Evolutionary conservation across 2,113 vertebrate species (phyloP), one percentile per base, ranked within the genome.

Genomic region (Indri indri): DNA sequence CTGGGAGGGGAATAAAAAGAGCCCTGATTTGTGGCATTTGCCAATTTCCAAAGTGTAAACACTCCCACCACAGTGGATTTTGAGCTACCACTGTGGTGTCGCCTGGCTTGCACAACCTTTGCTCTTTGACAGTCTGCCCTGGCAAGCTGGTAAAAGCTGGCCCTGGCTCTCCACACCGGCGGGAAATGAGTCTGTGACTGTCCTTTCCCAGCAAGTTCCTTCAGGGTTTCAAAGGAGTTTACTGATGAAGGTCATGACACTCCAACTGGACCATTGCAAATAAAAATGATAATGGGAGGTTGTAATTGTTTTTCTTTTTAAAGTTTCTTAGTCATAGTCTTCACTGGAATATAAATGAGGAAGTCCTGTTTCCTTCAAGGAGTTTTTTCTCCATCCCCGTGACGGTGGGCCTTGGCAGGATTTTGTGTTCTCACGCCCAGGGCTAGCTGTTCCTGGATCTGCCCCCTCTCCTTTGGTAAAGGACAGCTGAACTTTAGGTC

Each of bases 31-130:
- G 37, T 89, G 42, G 6, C 18, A 42, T 52, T 65, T 94, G 57
- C 30, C 61, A 40, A 3, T 91, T 93, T 92, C 85, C 70, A 54
- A 68, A 77, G 47, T 77, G 25, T 73, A 87, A 77, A 59, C 59
- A 27, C 4, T 73, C 25, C 8, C n/a, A 40, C 20, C n/a, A 2
- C n/a, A 34, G 25, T 59, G 65, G 54, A 61, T 70, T 92, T 61
- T n/a, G 40, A 27, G 52, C 59, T 83, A 79, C 61, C 27, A 22
- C 25, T 3, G 18, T 80, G 57, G 30, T 65, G 12, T 76, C 16
- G 6, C 18, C 66, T 77, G 37, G 9, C 22, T 59, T 65, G 37
- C 47, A 54, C 10, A 70, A 63, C 37, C 22, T 85, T n/a, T 47
- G 50, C 30, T 18, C 18, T 70, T 54, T 45, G 30, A 45, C 23